A percentile compares a stretch with the other conserved stretches of the same genome.
Evolutionary conservation across 1,140 invertebrate species (phyloP).

Genomic region (Streblospio benedicti): DNA sequence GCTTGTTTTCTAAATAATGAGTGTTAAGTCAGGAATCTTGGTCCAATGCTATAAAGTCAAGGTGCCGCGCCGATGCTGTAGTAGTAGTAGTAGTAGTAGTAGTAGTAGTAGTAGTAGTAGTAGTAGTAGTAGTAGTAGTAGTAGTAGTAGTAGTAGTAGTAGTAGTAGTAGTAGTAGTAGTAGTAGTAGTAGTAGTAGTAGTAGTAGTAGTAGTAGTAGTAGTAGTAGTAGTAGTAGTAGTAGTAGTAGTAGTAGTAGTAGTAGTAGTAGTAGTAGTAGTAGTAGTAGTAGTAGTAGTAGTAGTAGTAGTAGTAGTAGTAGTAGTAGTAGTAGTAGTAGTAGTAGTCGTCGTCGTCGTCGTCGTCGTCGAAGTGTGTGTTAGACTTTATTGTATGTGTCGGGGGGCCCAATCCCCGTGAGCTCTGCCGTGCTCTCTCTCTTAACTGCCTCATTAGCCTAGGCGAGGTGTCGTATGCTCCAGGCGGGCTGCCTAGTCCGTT

Average conservation of each 20-base stretch:
- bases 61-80: too few relatives aligned
- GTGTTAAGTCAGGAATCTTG: too few relatives aligned
- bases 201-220: constrained; percentile 14
- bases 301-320: constrained; percentile 16
- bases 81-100: constrained; percentile 13
- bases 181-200: constrained; percentile 16
- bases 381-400: too few relatives aligned
- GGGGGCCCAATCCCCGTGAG: too few relatives aligned
- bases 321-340: constrained; percentile 15
- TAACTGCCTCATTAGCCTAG: too few relatives aligned
- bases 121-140: constrained; percentile 14
- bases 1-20: too few relatives aligned
- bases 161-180: constrained; percentile 12
- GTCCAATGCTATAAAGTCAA: too few relatives aligned
- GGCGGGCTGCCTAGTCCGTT: too few relatives aligned
- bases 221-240: constrained; percentile 14
- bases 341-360: constrained; percentile 7
- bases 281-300: constrained; percentile 14
- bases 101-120: constrained; percentile 14
- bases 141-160: constrained; percentile 13
- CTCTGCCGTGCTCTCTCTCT: too few relatives aligned
- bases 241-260: constrained; percentile 15
- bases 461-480: too few relatives aligned
- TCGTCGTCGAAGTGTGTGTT: background rate
- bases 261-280: constrained; percentile 14